These are phyloP conservation scores for Tarsius wallacei DNA, from an alignment of 2,797 vertebrate species.

Conservation along the genomic window DNA sequence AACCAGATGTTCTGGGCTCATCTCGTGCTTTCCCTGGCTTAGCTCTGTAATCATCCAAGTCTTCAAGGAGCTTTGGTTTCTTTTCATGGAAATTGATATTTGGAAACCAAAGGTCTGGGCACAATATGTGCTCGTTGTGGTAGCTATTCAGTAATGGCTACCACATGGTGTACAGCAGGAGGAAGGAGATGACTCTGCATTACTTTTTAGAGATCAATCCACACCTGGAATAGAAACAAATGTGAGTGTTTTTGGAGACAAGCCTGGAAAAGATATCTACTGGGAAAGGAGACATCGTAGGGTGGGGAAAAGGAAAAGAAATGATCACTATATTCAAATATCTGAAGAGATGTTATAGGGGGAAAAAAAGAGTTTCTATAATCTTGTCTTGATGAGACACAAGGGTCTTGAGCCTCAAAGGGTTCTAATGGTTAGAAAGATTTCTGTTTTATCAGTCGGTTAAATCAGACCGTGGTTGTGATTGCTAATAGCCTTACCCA, in stretches of 20 bases:
- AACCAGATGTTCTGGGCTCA: not conserved
- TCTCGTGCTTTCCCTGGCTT: not conserved
- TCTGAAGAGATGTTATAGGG: not conserved
- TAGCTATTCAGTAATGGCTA: not conserved
- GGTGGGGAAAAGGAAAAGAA: not conserved
- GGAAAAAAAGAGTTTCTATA: not conserved
- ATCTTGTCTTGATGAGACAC: not conserved
- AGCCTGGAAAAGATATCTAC: not conserved
- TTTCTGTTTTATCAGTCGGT: conserved; percentile 11
- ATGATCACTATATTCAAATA: not conserved
- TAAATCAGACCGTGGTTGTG: not conserved
- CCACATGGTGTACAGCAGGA: not conserved
- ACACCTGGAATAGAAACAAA: conserved; percentile 38
- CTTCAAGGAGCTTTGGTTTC: conserved; percentile 13
- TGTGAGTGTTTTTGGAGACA: conserved; percentile 14
- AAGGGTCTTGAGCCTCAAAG: not conserved
- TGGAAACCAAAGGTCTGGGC: not conserved
- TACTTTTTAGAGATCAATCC: conserved; percentile 37
- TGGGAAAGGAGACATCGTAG: not conserved
- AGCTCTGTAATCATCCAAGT: not conserved
- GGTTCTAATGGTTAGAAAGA: conserved; percentile 15
- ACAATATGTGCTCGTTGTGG: not conserved
- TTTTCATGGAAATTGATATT: not conserved
- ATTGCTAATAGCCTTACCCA: not conserved
- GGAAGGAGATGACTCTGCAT: not conserved